Base-by-base conservation (phyloP, 2,797 vertebrate genomes). In the Hippoglossus hippoglossus region DNA sequence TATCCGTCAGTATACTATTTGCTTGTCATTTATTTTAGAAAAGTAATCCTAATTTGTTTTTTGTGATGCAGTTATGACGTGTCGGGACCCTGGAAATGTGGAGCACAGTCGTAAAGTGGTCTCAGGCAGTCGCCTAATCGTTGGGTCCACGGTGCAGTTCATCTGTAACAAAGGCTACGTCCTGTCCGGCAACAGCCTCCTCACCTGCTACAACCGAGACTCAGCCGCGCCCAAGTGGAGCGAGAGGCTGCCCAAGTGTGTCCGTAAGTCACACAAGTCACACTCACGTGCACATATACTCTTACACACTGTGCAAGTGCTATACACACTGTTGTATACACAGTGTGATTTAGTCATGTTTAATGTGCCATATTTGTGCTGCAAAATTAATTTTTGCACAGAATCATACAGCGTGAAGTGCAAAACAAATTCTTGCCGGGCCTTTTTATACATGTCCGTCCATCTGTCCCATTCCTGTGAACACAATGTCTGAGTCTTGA, bases 201-300 rank as follows among this genome's bases (percentile, higher is more conserved):
- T 99, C 70, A 96, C 95, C 80, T 99, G 98, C 93, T 96, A 96
- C 10, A 96, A 96, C 87, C 94, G 97, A 0, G 95, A 97, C 0
- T 91, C 95, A 0, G 95, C 96, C 8, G 94, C 89, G 4, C 98
- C 98, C 66, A 99, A 99, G 85, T 99, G 98, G 98, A 99, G 95
- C 0, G 96, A 98, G 73, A 95, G 94, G 54, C 92, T 95, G 15
- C 98, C 98, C 71, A 98, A 98, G 81, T 98, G 97, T 95, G 94
- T 89, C 79, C 89, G 94, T 94, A 88, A 94, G 94, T 93, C 3
- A 7, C 8, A 28, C 1, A 11, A 70, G 7, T 36, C 34, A 46
- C 36, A 36, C 41, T 12, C 2, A 13, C 10, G 4, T 4, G 18
- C 16, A 26, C 59, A 47, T 7, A 51, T 6, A 25, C 22, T 46